Evolutionary conservation across 1,140 invertebrate species (phyloP).

Genomic region (Drosophila nigrodunni): DNA sequence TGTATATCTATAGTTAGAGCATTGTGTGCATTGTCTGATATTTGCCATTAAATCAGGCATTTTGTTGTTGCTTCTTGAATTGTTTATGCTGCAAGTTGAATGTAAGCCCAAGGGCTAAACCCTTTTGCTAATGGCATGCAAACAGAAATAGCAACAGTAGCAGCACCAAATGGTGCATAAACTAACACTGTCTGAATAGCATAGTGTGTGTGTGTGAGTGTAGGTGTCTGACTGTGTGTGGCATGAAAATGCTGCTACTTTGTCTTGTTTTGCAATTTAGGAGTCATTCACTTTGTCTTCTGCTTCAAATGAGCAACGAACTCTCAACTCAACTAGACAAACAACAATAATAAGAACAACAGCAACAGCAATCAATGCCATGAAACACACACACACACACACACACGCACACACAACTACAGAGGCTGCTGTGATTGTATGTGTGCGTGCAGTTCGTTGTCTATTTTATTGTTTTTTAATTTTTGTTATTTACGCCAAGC

Average conservation of each 20-base stretch:
- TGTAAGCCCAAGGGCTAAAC: constrained; percentile 15
- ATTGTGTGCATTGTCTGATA: constrained; percentile 24
- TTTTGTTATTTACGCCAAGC: constrained; percentile 70
- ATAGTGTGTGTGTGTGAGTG: constrained; percentile 6
- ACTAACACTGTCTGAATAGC: constrained; percentile 23
- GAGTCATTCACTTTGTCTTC: constrained; percentile 67
- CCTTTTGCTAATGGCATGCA: constrained; percentile 49
- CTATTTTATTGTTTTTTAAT: constrained; percentile 81
- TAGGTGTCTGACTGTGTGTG: constrained; percentile 14
- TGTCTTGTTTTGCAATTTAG: constrained; percentile 74
- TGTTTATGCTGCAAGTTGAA: constrained; percentile 33
- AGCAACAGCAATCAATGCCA: constrained; percentile 59
- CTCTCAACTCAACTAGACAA: constrained; percentile 50
- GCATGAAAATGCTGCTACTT: constrained; percentile 57
- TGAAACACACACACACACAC: constrained; percentile 34
- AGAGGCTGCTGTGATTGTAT: background rate
- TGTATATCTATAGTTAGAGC: background rate
- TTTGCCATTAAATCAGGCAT: constrained; percentile 28
- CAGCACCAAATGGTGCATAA: constrained; percentile 30
- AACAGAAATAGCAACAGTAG: constrained; percentile 15
- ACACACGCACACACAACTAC: background rate
- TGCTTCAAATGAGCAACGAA: constrained; percentile 72
- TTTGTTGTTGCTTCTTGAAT: constrained; percentile 29
- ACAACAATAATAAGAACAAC: constrained; percentile 16
- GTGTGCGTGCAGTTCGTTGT: constrained; percentile 59